Base-by-base conservation (phyloP, 2,113 vertebrate genomes). In the Taxidea taxus region DNA sequence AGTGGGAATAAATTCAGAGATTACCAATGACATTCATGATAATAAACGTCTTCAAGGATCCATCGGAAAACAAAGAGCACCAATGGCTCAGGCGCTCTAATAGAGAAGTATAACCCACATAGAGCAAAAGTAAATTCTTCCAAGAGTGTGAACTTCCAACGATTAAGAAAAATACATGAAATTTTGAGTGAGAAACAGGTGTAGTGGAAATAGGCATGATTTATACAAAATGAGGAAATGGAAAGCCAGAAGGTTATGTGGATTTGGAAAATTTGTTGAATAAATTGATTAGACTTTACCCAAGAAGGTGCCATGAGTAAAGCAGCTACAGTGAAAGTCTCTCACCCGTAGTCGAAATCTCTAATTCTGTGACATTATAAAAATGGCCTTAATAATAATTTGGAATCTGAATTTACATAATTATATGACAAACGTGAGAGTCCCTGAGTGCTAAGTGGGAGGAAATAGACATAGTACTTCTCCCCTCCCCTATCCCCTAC, bases 161-260 rank as follows among this genome's bases (percentile, higher is more conserved):
- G 42, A 42, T 47, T 72, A 34, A 70, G 15, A 81, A 77, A 88
- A 66, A n/a, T n/a, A 29, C 0, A 7, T 84, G 74, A 21, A 39
- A 66, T 81, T 95, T 80, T 84, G 2, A 78, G 23, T 68, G 54
- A 92, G 18, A 16, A 54, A 82, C 39, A 87, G 10, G 8, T 77
- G 2, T n/a, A 39, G 15, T 39, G 0, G 51, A 93, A 93, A 95
- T 68, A 95, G 91, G 58, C 21, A n/a, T 72, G 14, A 94, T 44
- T 87, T 87, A 77, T 60, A 74, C 29, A 80, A 96, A 86, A 78
- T 93, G 25, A 81, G 14, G 64, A 97, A 97, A 83, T 81, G 7
- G 15, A 83, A 96, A 58, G 10, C 47, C 68, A 54, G 70, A 91
- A 86, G 34, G 15, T 83, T 83, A 70, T 4, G 4, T 70, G 18